A percentile compares a stretch with the other conserved stretches of the same genome.
These are phyloP conservation scores for Zygaena filipendulae DNA, from an alignment of 2,888 invertebrate genomes.

Conservation along the genomic window DNA sequence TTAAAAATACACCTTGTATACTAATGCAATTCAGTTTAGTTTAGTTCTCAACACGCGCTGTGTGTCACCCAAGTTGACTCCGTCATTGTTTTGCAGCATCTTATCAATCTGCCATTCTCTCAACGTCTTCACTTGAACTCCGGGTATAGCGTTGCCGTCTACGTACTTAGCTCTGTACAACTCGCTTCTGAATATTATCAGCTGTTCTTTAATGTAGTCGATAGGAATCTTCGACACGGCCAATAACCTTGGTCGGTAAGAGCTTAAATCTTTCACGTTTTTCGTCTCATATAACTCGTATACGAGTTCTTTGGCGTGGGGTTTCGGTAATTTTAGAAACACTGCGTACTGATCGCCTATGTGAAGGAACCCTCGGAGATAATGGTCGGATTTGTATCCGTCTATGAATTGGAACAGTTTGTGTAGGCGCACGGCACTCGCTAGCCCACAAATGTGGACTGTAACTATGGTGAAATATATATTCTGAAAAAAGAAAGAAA, in stretches of 20 bases:
- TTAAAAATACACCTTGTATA: too few species aligned
- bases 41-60: slow-evolving; percentile 29
- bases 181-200: slow-evolving; percentile 34
- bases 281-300: slow-evolving; percentile 51
- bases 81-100: slow-evolving; percentile 23
- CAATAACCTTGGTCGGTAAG: slow-evolving; percentile 33
- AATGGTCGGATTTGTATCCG: slow-evolving; percentile 38
- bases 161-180: slow-evolving; percentile 39
- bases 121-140: slow-evolving; percentile 40
- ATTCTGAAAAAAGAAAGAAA: slow-evolving; percentile 30
- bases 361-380: slow-evolving; percentile 40
- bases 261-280: slow-evolving; percentile 27
- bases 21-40: too few species aligned
- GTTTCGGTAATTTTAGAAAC: slow-evolving; percentile 33
- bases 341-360: slow-evolving; percentile 47
- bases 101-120: slow-evolving; percentile 52
- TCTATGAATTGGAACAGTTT: slow-evolving; percentile 47
- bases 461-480: slow-evolving; percentile 16
- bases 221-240: slow-evolving; percentile 47
- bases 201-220: slow-evolving; percentile 40
- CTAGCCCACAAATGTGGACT: slow-evolving; percentile 15
- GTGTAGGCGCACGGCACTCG: slow-evolving; percentile 35
- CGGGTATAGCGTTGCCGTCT: slow-evolving; percentile 37
- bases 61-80: slow-evolving; percentile 21
- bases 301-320: slow-evolving; percentile 37